Percentiles rank a stretch among this genome's conserved stretches.
These are phyloP conservation scores for Tamias sibiricus DNA, from an alignment of 2,113 vertebrate genomes.

Conservation along the genomic window DNA sequence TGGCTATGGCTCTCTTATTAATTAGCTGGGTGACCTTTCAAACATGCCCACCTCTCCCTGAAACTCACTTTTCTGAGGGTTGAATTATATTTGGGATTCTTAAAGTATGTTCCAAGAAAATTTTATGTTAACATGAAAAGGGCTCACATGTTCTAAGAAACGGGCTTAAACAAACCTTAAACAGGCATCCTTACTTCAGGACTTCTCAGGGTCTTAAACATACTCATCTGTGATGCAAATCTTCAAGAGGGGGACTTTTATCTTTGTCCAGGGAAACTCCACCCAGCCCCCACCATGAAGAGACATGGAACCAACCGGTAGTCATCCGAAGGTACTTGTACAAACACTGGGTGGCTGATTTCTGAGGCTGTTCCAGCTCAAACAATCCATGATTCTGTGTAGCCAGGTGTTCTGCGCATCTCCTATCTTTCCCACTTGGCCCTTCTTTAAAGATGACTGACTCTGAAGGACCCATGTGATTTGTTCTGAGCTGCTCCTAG, in stretches of 20 bases:
- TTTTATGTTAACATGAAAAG: neutral
- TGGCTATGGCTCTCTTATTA: neutral
- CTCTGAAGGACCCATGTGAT: neutral
- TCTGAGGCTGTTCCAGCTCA: neutral
- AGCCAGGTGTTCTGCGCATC: neutral
- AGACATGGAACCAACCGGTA: neutral
- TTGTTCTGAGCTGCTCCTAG: slow-evolving; percentile 44
- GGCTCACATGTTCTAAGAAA: neutral
- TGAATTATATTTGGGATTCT: neutral
- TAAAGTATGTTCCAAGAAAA: slow-evolving; percentile 5
- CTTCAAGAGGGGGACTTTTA: neutral
- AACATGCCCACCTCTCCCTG: neutral
- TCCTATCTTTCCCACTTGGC: neutral
- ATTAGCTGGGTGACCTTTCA: neutral
- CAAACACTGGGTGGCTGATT: neutral
- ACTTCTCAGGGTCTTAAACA: neutral
- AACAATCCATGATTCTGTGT: neutral
- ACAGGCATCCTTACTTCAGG: neutral
- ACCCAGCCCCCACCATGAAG: neutral
- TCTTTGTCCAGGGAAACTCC: neutral
- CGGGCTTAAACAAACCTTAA: neutral
- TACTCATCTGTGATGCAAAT: neutral
- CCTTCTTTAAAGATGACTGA: neutral
- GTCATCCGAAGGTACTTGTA: neutral
- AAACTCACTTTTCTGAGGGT: neutral